Evolutionary conservation across 2,797 vertebrate genomes (phyloP), one percentile per base, ranked within the genome.

Genomic region (Telmatherina bonti): DNA sequence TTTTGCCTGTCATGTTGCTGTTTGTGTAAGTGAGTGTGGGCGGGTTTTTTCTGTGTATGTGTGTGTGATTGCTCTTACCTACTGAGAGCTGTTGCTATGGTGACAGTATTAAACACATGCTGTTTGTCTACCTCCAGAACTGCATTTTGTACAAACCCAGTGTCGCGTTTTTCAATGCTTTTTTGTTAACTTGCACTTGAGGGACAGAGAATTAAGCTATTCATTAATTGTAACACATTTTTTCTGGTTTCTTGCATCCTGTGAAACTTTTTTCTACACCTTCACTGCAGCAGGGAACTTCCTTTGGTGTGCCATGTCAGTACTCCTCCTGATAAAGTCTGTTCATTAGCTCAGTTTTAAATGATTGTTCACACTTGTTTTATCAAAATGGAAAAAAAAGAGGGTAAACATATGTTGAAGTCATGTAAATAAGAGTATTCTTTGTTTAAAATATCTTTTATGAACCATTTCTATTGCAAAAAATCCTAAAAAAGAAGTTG

Each of bases 21-120:
- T 68, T 26, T 66, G 59, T 55, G 62, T 54, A 49, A 51, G 60
- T 64, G 26, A 29, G 47, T 49, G 54, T 27, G 65, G 15, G 30
- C 2, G 13, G 64, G 67, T 57, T 59, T 70, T 68, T 78, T 67
- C 57, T 22, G 73, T 78, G 78, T 72, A 66, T 77, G 70, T 81
- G 78, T 74, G 70, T 78, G 72, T 82, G 79, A 79, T 76, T 85
- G 72, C 76, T 79, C 73, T 85, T 76, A 68, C 88, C 85, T 62
- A 78, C 88, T 86, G 86, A 83, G 86, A 85, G 81, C 78, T 89
- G 91, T 92, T 91, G 86, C 90, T 76, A 93, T 90, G 82, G 91
- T 81, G 84, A 92, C 84, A 77, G 70, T 76, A 85, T 85, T 88
- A 90, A 90, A 89, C 85, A 90, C 27, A 55, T 89, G 80, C 70